A percentile compares a stretch with the other conserved stretches of the same genome.
phyloP scores from a whole-genome alignment of 2,797 vertebrate species.

The Silurus aristotelis region DNA sequence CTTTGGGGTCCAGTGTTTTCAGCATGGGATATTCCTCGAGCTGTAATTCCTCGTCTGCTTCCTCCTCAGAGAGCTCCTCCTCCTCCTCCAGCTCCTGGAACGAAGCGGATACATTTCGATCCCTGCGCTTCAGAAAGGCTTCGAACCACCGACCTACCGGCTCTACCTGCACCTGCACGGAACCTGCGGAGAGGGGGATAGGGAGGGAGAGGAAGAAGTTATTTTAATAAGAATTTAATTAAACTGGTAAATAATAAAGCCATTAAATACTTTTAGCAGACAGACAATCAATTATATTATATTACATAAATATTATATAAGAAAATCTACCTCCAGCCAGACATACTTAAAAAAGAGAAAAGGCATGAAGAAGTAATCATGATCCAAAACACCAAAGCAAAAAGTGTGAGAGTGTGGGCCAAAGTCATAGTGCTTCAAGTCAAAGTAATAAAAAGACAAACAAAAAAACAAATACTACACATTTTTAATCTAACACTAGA shows the following conservation, averaged over 20 bases:
- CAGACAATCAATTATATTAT: neutral
- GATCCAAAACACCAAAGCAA: too few relatives aligned
- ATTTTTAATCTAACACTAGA: too few relatives aligned
- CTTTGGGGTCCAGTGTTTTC: constrained; percentile 96
- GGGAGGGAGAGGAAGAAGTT: neutral
- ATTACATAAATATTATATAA: too few relatives aligned
- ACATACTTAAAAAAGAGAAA: too few relatives aligned
- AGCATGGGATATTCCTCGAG: constrained; percentile 92
- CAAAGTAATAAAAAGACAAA: too few relatives aligned
- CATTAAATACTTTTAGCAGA: neutral
- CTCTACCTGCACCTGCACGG: constrained; percentile 90
- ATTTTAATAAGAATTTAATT: neutral
- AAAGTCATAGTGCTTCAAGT: too few relatives aligned
- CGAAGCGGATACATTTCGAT: constrained; percentile 88
- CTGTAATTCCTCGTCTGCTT: constrained; percentile 92
- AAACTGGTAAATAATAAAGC: neutral
- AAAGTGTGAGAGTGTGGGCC: too few relatives aligned
- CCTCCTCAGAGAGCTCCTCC: constrained; percentile 90
- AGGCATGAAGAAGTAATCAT: too few relatives aligned
- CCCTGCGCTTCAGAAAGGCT: constrained; percentile 92
- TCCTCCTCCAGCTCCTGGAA: constrained; percentile 98
- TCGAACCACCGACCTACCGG: constrained; percentile 98
- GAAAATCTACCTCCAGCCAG: too few relatives aligned
- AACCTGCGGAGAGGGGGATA: constrained; percentile 67
- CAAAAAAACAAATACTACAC: too few relatives aligned